Evolutionary conservation across 1,140 invertebrate species (phyloP).

Genomic region (Eupeodes corollae): DNA sequence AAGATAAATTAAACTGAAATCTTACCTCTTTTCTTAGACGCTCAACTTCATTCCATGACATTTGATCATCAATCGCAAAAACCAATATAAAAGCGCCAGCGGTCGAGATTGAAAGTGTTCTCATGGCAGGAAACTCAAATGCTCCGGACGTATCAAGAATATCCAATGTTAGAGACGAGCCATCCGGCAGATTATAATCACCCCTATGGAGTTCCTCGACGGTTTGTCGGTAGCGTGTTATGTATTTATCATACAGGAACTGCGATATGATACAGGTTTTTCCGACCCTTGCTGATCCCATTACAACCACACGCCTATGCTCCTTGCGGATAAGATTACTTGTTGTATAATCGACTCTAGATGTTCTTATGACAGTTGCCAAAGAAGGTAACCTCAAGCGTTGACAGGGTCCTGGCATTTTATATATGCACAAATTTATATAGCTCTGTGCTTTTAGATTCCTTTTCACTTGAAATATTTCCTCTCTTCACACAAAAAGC

Average conservation of each 20-base stretch:
- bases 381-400: constrained; percentile 23
- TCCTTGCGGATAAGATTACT: constrained; percentile 18
- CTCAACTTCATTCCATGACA: constrained; percentile 42
- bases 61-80: constrained; percentile 41
- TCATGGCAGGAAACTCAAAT: constrained; percentile 51
- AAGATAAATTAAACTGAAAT: too few species aligned
- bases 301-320: constrained; percentile 32
- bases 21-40: constrained; percentile 32
- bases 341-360: constrained; percentile 3
- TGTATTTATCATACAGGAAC: constrained; percentile 48
- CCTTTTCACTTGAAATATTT: too few species aligned
- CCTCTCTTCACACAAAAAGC: too few species aligned
- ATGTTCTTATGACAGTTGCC: constrained; percentile 13
- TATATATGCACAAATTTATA: neutral
- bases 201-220: constrained; percentile 47
- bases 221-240: constrained; percentile 43
- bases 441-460: too few species aligned
- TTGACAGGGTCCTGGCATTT: constrained; percentile 12
- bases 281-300: constrained; percentile 43
- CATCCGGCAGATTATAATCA: constrained; percentile 40
- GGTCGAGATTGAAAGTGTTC: constrained; percentile 44
- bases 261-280: constrained; percentile 50
- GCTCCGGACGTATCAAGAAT: constrained; percentile 46
- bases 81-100: constrained; percentile 47
- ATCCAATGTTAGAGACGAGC: constrained; percentile 37